Percentiles rank a stretch among this genome's conserved stretches.
These are phyloP conservation scores for Automeris io DNA, from an alignment of 2,888 invertebrate species.

Conservation along the genomic window DNA sequence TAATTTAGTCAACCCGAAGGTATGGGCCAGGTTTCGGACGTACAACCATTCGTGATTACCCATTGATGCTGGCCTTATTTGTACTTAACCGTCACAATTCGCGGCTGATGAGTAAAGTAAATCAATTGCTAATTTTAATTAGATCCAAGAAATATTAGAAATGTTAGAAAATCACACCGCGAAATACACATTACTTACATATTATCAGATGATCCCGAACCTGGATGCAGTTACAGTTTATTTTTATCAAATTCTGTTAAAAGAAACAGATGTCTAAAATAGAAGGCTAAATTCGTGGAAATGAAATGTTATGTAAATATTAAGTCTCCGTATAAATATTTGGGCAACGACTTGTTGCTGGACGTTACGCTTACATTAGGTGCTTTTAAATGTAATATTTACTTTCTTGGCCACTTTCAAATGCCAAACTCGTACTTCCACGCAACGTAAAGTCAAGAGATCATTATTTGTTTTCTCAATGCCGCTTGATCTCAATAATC, in stretches of 20 bases:
- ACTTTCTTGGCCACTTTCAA: constrained; percentile 39
- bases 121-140: no score
- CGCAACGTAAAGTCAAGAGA: constrained; percentile 4
- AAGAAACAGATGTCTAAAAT: constrained; percentile 29
- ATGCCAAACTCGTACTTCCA: constrained; percentile 9
- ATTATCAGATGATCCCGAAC: background rate
- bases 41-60: no score
- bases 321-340: constrained; percentile 49
- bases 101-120: no score
- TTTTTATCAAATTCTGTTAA: constrained; percentile 11
- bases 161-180: no score
- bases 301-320: constrained; percentile 58
- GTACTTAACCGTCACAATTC: no score
- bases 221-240: constrained; percentile 2
- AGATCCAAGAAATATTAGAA: no score
- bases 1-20: no score
- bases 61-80: no score
- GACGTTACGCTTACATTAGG: constrained; percentile 51
- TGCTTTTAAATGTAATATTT: constrained; percentile 52
- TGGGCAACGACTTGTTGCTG: constrained; percentile 37
- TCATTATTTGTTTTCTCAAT: constrained; percentile 1
- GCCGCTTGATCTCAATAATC: background rate
- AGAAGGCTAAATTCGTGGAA: constrained; percentile 47
- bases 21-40: no score
- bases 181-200: no score